phyloP scores from a whole-genome alignment of 2,888 invertebrate genomes.

The Busseola fusca region DNA sequence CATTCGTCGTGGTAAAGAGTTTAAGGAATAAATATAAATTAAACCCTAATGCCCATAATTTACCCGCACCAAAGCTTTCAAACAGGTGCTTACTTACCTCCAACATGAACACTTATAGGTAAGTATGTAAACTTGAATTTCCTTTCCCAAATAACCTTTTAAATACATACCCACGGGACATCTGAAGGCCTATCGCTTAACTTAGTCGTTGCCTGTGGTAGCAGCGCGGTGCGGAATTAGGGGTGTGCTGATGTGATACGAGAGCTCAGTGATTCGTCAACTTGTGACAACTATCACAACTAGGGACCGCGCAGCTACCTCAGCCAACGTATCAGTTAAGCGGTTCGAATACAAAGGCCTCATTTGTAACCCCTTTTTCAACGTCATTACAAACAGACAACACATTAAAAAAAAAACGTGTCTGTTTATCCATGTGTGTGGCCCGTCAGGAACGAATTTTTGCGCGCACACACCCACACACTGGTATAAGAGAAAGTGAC shows the following conservation, averaged over 20 bases:
- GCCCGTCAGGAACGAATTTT: not conserved
- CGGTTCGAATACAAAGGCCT: not conserved
- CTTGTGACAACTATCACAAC: too few relatives aligned
- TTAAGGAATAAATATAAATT: not conserved
- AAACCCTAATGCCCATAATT: not conserved
- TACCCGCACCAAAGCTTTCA: constrained; percentile 37
- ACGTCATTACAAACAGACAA: not conserved
- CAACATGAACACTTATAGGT: not conserved
- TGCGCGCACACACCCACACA: not conserved
- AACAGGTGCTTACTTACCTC: constrained; percentile 35
- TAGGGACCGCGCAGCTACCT: too few relatives aligned
- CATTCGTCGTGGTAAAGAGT: not conserved
- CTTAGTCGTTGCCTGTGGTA: too few relatives aligned
- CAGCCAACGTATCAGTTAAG: too few relatives aligned
- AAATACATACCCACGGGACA: constrained; percentile 13
- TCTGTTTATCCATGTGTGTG: too few relatives aligned
- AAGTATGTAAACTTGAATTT: not conserved
- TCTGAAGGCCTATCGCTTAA: too few relatives aligned
- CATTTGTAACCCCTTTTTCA: constrained; percentile 10
- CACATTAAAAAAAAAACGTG: not conserved
- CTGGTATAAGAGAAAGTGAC: not conserved
- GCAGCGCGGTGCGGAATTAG: too few relatives aligned
- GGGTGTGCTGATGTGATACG: too few relatives aligned
- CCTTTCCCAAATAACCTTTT: not conserved
- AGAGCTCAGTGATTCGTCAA: too few relatives aligned